Percentiles rank a stretch among this genome's conserved stretches.
phyloP scores from a whole-genome alignment of 1,140 invertebrate genomes.

The Apocrypta bakeri region DNA sequence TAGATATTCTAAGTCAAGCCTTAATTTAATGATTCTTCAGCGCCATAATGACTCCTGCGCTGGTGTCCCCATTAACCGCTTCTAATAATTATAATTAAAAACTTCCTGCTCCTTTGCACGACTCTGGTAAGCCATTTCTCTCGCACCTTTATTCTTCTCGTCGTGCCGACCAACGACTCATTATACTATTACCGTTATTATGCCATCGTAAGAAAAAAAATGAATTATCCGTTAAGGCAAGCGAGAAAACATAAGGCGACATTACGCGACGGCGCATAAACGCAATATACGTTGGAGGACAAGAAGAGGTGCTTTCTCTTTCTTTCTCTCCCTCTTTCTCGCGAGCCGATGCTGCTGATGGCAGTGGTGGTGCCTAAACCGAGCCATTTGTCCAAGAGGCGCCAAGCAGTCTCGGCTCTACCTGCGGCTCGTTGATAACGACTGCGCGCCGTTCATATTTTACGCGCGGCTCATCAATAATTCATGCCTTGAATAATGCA shows the following conservation, averaged over 20 bases:
- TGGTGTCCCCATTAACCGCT: constrained; percentile 10
- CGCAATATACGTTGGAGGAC: neutral
- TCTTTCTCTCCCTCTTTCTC: neutral
- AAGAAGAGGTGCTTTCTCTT: neutral
- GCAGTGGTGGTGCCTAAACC: constrained; percentile 26
- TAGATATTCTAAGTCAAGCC: neutral
- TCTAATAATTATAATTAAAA: constrained; percentile 35
- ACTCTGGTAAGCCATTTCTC: neutral
- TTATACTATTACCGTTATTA: constrained; percentile 22
- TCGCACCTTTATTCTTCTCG: neutral
- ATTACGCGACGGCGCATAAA: constrained; percentile 18
- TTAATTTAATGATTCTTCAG: constrained; percentile 24
- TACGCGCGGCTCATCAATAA: constrained; percentile 72
- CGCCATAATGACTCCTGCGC: neutral
- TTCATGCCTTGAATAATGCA: constrained; percentile 73
- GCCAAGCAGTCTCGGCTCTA: constrained; percentile 48
- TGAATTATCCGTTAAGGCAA: too few species aligned
- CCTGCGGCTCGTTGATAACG: constrained; percentile 71
- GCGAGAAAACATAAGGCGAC: constrained; percentile 21
- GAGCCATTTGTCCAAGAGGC: constrained; percentile 42
- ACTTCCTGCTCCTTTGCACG: neutral
- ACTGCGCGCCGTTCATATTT: constrained; percentile 71
- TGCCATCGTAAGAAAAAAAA: neutral
- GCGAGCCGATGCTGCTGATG: neutral
- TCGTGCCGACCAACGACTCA: neutral